Conservation (phyloP, 2,888 invertebrate genomes). For the Scaptodrosophila latifasciaeformis region DNA sequence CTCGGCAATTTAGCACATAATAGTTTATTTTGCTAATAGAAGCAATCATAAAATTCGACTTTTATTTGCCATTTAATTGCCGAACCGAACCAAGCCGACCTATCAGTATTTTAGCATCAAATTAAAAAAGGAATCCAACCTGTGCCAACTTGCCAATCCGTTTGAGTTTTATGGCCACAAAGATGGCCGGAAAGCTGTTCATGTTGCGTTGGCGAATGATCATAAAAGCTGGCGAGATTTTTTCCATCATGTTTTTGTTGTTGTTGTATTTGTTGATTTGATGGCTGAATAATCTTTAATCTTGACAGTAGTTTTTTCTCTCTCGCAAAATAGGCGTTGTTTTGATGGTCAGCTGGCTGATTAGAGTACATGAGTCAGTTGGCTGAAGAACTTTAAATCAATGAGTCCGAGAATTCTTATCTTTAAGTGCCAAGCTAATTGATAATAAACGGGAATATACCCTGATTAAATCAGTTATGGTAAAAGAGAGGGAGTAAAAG, state of each 20-base stretch:
- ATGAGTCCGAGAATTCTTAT: too few species aligned
- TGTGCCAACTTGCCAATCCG: neutral
- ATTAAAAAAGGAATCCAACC: constrained; percentile 37
- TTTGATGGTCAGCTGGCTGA: too few species aligned
- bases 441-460: too few species aligned
- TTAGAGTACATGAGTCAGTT: too few species aligned
- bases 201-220: constrained; percentile 1
- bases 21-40: constrained; percentile 63
- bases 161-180: constrained; percentile 7
- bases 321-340: too few species aligned
- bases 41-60: constrained; percentile 57
- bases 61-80: constrained; percentile 56
- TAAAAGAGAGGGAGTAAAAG: too few species aligned
- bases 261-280: constrained; percentile 4
- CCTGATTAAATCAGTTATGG: too few species aligned
- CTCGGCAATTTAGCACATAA: constrained; percentile 54
- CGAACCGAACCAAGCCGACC: constrained; percentile 6
- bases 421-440: too few species aligned
- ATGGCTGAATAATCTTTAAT: constrained; percentile 33
- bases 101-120: constrained; percentile 58
- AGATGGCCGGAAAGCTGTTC: neutral
- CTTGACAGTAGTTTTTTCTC: constrained; percentile 48
- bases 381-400: too few species aligned
- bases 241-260: neutral
- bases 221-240: constrained; percentile 12